These are phyloP conservation scores for Chionis minor DNA, from an alignment of 2,113 vertebrate species.

Conservation along the genomic window DNA sequence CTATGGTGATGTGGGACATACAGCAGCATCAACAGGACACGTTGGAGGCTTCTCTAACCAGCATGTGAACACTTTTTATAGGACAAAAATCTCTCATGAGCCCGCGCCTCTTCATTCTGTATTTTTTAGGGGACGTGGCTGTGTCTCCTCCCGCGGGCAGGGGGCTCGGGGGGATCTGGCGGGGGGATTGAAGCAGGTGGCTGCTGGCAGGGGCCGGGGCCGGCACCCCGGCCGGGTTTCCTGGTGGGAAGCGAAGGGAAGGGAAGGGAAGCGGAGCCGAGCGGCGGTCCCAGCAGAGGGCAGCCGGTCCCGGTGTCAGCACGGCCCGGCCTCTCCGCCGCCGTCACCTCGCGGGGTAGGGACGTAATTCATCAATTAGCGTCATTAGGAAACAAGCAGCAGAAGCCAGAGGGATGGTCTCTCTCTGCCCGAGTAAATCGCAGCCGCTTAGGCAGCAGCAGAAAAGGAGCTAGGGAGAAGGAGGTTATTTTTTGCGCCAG, in stretches of 20 bases:
- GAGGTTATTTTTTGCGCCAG: not conserved
- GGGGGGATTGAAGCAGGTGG: no score
- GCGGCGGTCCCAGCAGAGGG: slow-evolving; percentile 26
- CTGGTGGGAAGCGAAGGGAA: not conserved
- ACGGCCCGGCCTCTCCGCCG: not conserved
- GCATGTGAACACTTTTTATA: accelerated
- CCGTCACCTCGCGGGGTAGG: not conserved
- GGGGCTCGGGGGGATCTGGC: not conserved
- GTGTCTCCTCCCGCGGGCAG: not conserved
- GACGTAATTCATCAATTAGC: no score
- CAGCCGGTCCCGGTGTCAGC: not conserved
- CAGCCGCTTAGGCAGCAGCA: not conserved
- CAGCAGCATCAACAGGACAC: accelerated
- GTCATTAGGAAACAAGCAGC: not conserved
- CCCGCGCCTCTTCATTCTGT: accelerated
- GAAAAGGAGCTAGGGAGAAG: not conserved
- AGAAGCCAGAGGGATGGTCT: not conserved
- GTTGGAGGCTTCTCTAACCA: no score
- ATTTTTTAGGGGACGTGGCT: accelerated
- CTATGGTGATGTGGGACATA: accelerated
- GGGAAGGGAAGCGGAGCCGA: not conserved
- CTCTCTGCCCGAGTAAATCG: no score
- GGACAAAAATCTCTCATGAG: not conserved
- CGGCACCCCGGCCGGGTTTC: not conserved
- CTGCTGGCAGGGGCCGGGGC: not conserved